phyloP scores from a whole-genome alignment of 2,797 vertebrate genomes.

The Mus spretus region DNA sequence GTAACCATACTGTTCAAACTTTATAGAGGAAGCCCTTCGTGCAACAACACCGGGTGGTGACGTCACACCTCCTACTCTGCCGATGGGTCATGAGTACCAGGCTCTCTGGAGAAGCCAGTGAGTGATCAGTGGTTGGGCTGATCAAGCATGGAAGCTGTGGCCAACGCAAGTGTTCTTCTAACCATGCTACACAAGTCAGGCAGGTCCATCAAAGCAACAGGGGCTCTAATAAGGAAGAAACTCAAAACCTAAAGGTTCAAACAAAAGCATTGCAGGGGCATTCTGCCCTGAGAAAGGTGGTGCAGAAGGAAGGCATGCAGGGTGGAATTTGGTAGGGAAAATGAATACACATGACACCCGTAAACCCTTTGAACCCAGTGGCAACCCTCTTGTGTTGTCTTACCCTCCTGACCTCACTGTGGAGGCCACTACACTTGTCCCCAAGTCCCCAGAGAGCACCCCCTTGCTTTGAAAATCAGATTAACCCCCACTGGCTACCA shows the following conservation, averaged over 20 bases:
- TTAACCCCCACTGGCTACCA: slow-evolving; percentile 68
- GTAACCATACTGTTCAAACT: not conserved
- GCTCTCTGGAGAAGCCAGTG: not conserved
- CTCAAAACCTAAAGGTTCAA: not conserved
- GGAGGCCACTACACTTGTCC: not conserved
- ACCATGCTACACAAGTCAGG: not conserved
- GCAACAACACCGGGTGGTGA: no score
- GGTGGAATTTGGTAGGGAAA: not conserved
- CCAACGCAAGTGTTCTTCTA: accelerated
- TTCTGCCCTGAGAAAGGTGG: not conserved
- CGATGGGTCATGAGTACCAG: not conserved
- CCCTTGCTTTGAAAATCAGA: slow-evolving; percentile 71
- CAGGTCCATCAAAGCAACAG: not conserved
- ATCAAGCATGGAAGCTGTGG: accelerated
- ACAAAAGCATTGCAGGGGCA: not conserved
- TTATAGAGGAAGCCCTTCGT: not conserved
- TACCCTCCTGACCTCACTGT: slow-evolving; percentile 65
- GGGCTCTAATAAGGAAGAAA: not conserved
- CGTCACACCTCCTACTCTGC: accelerated
- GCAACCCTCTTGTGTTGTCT: slow-evolving; percentile 29
- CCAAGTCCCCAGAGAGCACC: not conserved
- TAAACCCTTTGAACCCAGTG: not conserved
- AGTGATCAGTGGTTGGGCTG: not conserved
- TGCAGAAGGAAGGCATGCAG: not conserved
- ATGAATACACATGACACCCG: not conserved